Evolutionary conservation across 2,113 vertebrate genomes (phyloP), one percentile per base, ranked within the genome.

Genomic region (Ptyas mucosa): DNA sequence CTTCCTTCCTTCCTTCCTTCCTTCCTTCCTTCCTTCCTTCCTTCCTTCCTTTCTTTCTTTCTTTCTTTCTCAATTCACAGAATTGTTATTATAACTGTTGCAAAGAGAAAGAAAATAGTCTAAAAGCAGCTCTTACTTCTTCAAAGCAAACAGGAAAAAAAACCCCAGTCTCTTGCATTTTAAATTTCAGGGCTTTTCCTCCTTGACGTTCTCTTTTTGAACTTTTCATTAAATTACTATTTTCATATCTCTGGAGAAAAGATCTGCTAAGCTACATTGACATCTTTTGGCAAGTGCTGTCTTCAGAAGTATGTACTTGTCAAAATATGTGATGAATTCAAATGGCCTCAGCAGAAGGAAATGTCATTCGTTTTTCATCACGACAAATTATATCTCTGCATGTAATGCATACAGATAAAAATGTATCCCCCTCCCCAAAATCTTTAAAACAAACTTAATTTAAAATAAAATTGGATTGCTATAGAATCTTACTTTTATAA

Each of bases 301-400:
- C 90, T 95, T 92, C 87, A 93, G 94, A 95, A 95, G 93, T 94
- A 94, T 95, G 94, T 95, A 96, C 43, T 94, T 97, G 95, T 96
- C 95, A 96, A 96, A 97, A 96, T 95, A 96, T 90, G 53, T 90
- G 94, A 95, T 96, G 94, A 97, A 97, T 94, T 95, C 96, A 96
- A 95, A 94, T 94, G 58, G 93, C 95, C 95, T 96, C 92, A 95
- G 94, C 95, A 88, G 93, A 95, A 88, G 92, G 94, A 95, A 96
- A 95, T 97, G 93, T 94, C 94, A 95, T 95, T 95, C 0, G 0
- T 96, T 96, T 97, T 91, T 95, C 96, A 96, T 92, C 89, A 81
- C 89, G 94, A 95, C 94, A 95, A 96, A 93, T 94, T 94, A 93
- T 95, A 96, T 89, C 89, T 96, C 75, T 95, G 54, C 95, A 88